phyloP scores from a whole-genome alignment of 2,797 vertebrate genomes.

The Microctenopoma stevenorrisi region DNA sequence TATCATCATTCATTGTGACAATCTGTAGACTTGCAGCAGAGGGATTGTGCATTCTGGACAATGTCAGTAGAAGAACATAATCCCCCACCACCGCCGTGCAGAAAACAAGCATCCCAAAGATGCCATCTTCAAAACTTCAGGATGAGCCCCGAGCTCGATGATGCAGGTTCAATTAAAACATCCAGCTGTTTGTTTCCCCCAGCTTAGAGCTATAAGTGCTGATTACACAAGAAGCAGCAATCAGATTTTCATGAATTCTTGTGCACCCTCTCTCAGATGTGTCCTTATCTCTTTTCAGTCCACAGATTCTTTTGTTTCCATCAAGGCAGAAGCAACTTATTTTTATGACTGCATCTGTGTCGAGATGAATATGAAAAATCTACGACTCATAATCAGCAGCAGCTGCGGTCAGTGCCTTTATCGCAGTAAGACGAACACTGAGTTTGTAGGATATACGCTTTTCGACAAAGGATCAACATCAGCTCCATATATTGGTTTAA shows the following conservation, averaged over 20 bases:
- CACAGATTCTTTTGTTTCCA: background rate
- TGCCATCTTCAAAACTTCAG: constrained; percentile 3
- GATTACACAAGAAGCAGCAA: constrained; percentile 30
- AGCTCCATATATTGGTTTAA: background rate
- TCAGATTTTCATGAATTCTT: constrained; percentile 25
- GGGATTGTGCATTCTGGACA: background rate
- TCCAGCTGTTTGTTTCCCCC: constrained; percentile 43
- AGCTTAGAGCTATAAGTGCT: constrained; percentile 30
- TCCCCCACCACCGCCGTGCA: background rate
- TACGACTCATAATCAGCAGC: background rate
- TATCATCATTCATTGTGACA: constrained; percentile 22
- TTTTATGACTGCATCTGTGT: background rate
- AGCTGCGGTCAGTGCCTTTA: background rate
- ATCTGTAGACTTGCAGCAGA: background rate
- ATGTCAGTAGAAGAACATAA: constrained; percentile 2
- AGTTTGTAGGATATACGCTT: background rate
- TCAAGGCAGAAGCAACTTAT: background rate
- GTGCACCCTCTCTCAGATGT: constrained; percentile 9
- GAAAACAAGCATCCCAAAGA: constrained; percentile 15
- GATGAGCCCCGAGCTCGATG: constrained; percentile 15
- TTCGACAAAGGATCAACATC: background rate
- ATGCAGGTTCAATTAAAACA: constrained; percentile 49
- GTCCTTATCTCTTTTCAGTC: background rate
- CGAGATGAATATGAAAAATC: background rate
- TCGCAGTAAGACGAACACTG: background rate